Percentiles rank a stretch among this genome's conserved stretches.
Conservation (phyloP, 2,113 vertebrate genomes). For the Campylomormyrus numenius region DNA sequence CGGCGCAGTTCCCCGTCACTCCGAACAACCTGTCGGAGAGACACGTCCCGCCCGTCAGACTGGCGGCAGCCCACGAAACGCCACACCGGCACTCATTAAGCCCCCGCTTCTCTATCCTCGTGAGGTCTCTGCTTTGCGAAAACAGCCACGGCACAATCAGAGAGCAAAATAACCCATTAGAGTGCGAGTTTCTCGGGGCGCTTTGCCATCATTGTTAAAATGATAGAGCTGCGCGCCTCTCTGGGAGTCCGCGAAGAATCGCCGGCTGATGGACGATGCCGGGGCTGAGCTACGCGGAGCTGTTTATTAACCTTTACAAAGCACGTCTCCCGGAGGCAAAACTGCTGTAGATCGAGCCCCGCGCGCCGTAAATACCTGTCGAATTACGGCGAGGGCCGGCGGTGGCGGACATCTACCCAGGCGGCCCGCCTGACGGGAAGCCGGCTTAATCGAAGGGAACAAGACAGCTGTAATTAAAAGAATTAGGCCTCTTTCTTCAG, state of each 20-base stretch:
- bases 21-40: conserved; percentile 79
- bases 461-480: conserved; percentile 50
- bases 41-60: conserved; percentile 3
- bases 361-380: conserved; percentile 50
- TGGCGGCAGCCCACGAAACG: conserved; percentile 34
- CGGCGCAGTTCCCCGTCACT: conserved; percentile 94
- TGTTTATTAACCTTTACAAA: conserved; percentile 67
- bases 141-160: conserved; percentile 60
- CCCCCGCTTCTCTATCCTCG: conserved; percentile 47
- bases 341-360: conserved; percentile 50
- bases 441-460: conserved; percentile 26
- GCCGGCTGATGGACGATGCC: conserved; percentile 62
- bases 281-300: conserved; percentile 49
- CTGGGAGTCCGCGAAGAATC: conserved; percentile 57
- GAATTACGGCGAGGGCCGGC: conserved; percentile 48
- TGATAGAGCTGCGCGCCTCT: conserved; percentile 62
- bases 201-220: conserved; percentile 62
- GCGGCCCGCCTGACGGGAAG: conserved; percentile 28
- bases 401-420: conserved; percentile 38
- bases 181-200: conserved; percentile 53
- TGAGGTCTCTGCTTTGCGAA: conserved; percentile 40
- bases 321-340: conserved; percentile 58
- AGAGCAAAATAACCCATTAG: conserved; percentile 65
- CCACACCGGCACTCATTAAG: conserved; percentile 54
- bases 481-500: conserved; percentile 45